A percentile compares a stretch with the other conserved stretches of the same genome.
Evolutionary conservation across 2,888 invertebrate genomes (phyloP).

Genomic region (Amblyteles armatorius): DNA sequence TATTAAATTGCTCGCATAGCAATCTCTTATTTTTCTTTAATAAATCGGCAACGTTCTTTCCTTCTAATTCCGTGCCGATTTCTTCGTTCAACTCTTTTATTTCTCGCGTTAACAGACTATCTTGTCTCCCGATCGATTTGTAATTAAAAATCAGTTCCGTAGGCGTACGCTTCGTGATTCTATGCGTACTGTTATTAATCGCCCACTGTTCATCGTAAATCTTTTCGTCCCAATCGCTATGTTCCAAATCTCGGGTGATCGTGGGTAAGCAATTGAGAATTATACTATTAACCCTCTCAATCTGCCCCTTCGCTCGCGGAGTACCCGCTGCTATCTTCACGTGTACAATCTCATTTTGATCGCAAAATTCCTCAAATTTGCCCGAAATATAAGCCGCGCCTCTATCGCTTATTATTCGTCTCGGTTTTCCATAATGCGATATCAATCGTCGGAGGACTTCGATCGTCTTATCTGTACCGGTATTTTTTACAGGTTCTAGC

Average conservation of each 20-base stretch:
- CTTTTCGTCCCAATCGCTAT: constrained; percentile 47
- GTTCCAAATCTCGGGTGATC: constrained; percentile 52
- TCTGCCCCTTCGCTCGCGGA: constrained; percentile 56
- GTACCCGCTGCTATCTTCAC: constrained; percentile 73
- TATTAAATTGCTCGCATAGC: constrained; percentile 39
- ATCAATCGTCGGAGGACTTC: constrained; percentile 58
- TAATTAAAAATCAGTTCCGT: constrained; percentile 46
- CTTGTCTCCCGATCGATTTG: constrained; percentile 7
- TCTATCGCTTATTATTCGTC: constrained; percentile 72
- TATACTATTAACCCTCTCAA: constrained; percentile 50
- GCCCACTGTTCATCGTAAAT: constrained; percentile 45
- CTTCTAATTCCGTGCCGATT: constrained; percentile 58
- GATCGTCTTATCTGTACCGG: constrained; percentile 33
- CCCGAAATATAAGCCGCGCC: constrained; percentile 74
- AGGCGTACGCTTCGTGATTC: constrained; percentile 24
- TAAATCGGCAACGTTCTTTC: constrained; percentile 42
- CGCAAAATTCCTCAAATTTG: constrained; percentile 66
- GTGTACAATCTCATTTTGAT: constrained; percentile 67
- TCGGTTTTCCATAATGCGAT: constrained; percentile 72
- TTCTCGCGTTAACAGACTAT: constrained; percentile 25
- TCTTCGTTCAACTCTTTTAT: constrained; percentile 53
- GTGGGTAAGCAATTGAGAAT: constrained; percentile 60
- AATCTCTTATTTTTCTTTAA: constrained; percentile 39
- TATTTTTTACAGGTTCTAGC: constrained; percentile 54
- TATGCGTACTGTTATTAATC: constrained; percentile 37